Base-by-base conservation (phyloP, 2,888 invertebrate genomes). In the Melanotus villosus region DNA sequence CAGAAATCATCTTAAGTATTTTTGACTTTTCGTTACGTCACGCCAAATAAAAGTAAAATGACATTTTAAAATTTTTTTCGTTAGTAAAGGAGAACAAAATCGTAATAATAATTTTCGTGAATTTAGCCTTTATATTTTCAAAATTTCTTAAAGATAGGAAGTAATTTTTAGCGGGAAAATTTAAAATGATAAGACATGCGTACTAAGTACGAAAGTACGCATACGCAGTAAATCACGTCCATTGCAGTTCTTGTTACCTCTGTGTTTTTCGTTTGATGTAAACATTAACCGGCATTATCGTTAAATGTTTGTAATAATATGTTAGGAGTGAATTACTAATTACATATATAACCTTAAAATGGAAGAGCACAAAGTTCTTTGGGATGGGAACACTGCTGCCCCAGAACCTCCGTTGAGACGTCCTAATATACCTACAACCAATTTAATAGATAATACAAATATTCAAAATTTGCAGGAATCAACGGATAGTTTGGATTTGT, bases 361-460 rank as follows among this genome's bases (percentile, higher is more conserved):
- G 74, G 73, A 67, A 54, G 65, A 68, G 52, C 67, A 47, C 23
- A 63, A 71, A 38, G 45, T 36, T 10, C 36, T 73, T 18, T 74
- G 74, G 74, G 73, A 73, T 45, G 68, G 62, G 54, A 65, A 64
- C 32, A 47, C 56, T 2, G 50, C 52, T 9, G 38, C 30, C 9
- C 19, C 58, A 7, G 50, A 66, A 34, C 52, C 38, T 41, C 73
- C 75, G n/a, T 63, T 73, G 32, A 62, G 73, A 57, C 75, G 73
- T 14, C 75, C 75, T 45, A 68, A 65, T 30, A 56, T 23, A 16
- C 38, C 60, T 30, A 56, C 16, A 41, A 54, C 52, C n/a, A 30
- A n/a, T 19, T 21, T 18, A 1, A 1, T 32, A n/a, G 54, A 4
- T 30, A 54, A 41, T 52, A 1, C 56, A 36, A 62, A 16, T 45